phyloP scores from a whole-genome alignment of 2,797 vertebrate species.

The Hirundo rustica region DNA sequence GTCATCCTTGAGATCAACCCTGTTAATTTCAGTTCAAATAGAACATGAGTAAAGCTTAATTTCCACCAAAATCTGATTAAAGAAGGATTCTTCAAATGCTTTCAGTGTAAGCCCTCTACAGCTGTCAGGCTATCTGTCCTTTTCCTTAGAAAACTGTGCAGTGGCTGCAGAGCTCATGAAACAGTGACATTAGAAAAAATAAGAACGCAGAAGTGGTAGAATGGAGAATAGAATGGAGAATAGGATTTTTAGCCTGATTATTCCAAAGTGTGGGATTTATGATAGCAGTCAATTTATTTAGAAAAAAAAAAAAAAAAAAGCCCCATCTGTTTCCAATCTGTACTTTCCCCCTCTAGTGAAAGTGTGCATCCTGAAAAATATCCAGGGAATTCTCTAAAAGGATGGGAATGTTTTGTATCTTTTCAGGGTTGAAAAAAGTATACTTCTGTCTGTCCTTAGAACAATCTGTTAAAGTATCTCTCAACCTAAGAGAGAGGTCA shows the following conservation, averaged over 20 bases:
- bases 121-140: background rate
- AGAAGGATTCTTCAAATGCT: background rate
- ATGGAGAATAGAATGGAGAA: background rate
- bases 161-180: background rate
- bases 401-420: background rate
- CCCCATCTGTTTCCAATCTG: background rate
- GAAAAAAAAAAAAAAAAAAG: background rate
- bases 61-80: slow-evolving; percentile 27
- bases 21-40: background rate
- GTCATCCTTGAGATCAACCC: background rate
- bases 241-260: background rate
- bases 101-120: background rate
- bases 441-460: background rate
- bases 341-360: background rate
- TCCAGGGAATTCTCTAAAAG: background rate
- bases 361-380: background rate
- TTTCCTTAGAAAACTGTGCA: background rate
- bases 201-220: background rate
- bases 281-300: background rate
- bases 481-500: background rate
- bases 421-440: background rate
- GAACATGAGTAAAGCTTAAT: background rate
- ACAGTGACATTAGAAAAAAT: background rate
- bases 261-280: background rate
- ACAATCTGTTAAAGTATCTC: background rate